Percentiles rank a stretch among this genome's conserved stretches.
Evolutionary conservation across 1,140 invertebrate genomes (phyloP).

Genomic region (Aphaenogaster rudis): DNA sequence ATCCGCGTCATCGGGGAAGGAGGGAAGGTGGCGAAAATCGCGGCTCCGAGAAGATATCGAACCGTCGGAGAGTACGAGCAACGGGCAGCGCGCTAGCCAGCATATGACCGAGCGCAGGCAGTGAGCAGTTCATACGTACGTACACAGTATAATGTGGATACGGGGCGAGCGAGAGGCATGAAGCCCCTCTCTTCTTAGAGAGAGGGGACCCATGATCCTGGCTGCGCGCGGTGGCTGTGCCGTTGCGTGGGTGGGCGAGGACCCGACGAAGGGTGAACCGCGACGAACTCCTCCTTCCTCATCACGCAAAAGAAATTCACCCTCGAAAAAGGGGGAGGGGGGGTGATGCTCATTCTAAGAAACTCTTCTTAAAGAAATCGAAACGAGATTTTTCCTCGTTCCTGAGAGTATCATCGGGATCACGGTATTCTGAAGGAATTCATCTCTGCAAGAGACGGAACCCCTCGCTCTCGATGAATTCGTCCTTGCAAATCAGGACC

Average conservation of each 20-base stretch:
- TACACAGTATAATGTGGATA: constrained; percentile 81
- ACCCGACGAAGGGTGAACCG: constrained; percentile 65
- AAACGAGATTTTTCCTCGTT: not conserved
- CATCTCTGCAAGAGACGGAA: not conserved
- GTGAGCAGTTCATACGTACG: constrained; percentile 85
- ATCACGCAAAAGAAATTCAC: not conserved
- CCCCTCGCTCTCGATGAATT: not conserved
- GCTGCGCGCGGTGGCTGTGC: constrained; percentile 66
- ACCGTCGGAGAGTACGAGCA: constrained; percentile 81
- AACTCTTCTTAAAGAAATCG: constrained; percentile 7
- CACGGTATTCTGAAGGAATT: not conserved
- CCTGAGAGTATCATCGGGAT: not conserved
- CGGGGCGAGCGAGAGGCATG: constrained; percentile 76
- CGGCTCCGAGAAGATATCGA: constrained; percentile 28
- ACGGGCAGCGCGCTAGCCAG: constrained; percentile 83
- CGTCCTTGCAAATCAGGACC: not conserved
- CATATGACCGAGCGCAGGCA: constrained; percentile 84
- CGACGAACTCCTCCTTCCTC: constrained; percentile 18
- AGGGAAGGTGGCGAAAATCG: constrained; percentile 47
- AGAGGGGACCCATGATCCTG: constrained; percentile 70
- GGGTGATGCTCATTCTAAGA: not conserved
- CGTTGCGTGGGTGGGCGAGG: constrained; percentile 69
- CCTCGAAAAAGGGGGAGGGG: not conserved
- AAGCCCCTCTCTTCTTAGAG: constrained; percentile 26
- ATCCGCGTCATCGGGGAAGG: constrained; percentile 1